Base-by-base conservation (phyloP, 2,797 vertebrate species). In the Orientallactaga sibirica region DNA sequence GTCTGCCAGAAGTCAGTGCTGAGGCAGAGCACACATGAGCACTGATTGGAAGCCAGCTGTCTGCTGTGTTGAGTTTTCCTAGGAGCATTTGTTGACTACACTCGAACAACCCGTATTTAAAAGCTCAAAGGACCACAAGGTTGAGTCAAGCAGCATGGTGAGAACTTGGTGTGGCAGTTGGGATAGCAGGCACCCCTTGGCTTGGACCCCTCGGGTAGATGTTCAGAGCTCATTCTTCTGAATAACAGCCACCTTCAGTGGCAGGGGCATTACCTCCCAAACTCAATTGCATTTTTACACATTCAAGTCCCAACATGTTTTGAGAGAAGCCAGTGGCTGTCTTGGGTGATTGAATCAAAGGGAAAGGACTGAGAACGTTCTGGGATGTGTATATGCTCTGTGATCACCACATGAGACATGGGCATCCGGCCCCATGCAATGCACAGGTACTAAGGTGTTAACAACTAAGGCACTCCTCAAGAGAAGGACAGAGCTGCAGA, bases 1-100 rank as follows among this genome's bases (percentile, higher is more conserved):
- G 70, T 90, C 82, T 88, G 86, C 86, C 82, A 94, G 88, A n/a
- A 94, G 80, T 96, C 70, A 84, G n/a, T 82, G 61, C 62, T 80
- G 64, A 22, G 84, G 48, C 66, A 58, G 48, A 93, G 73, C 48
- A 48, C 8, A 48, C 48, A 48, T 48, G 48, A 48, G 48, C 48
- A 48, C 55, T 58, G 55, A 68, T 55, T n/a, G 10, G 55, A 86
- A 55, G 52, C 7, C 71, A 79, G 55, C 58, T 83, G 58, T 90
- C 7, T 33, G 29, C 18, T 3, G 19, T 83, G 27, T 68, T 41
- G 52, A 58, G 29, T 41, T 37, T 24, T 37, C n/a, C 3, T 87
- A 82, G 78, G 20, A 67, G 15, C 22, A 37, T 16, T 88, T 43
- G 78, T 64, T 19, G 43, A 82, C n/a, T 86, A 33, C 18, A 25